Conservation (phyloP, 2,113 vertebrate genomes). For the Zeus faber region DNA sequence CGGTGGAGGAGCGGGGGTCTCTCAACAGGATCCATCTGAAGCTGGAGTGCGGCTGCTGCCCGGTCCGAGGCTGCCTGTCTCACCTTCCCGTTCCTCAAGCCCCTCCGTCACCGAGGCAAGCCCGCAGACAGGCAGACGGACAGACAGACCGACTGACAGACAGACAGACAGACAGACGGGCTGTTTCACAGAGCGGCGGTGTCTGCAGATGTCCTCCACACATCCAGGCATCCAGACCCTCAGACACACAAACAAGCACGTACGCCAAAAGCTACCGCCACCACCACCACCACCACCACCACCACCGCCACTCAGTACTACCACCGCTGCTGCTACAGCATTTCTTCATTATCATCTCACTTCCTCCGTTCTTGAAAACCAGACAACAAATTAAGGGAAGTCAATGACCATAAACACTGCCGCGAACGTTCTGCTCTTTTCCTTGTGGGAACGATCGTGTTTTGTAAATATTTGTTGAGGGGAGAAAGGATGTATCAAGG, state of each 20-base stretch:
- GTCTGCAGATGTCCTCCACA: constrained; percentile 26
- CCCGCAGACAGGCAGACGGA: constrained; percentile 34
- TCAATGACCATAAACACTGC: constrained; percentile 70
- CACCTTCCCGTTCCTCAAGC: constrained; percentile 48
- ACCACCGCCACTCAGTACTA: not conserved
- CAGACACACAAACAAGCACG: constrained; percentile 30
- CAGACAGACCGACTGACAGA: constrained; percentile 29
- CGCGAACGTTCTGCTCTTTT: constrained; percentile 58
- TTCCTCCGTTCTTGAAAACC: constrained; percentile 38
- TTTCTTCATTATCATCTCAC: constrained; percentile 49
- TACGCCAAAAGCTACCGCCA: constrained; percentile 27
- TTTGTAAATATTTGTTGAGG: constrained; percentile 68
- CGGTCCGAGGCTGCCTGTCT: constrained; percentile 54
- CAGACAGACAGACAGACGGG: constrained; percentile 44
- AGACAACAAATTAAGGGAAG: constrained; percentile 61
- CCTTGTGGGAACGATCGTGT: constrained; percentile 70
- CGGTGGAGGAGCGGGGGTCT: constrained; percentile 34
- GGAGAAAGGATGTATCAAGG: constrained; percentile 67
- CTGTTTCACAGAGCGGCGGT: constrained; percentile 26
- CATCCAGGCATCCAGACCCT: constrained; percentile 12
- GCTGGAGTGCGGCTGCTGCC: constrained; percentile 58
- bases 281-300: constrained; percentile 37
- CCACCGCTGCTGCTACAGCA: too few species aligned
- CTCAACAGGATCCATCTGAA: constrained; percentile 57
- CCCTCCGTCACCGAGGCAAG: not conserved